Base-by-base conservation (phyloP, 2,888 invertebrate species). In the Corbicula japonica region DNA sequence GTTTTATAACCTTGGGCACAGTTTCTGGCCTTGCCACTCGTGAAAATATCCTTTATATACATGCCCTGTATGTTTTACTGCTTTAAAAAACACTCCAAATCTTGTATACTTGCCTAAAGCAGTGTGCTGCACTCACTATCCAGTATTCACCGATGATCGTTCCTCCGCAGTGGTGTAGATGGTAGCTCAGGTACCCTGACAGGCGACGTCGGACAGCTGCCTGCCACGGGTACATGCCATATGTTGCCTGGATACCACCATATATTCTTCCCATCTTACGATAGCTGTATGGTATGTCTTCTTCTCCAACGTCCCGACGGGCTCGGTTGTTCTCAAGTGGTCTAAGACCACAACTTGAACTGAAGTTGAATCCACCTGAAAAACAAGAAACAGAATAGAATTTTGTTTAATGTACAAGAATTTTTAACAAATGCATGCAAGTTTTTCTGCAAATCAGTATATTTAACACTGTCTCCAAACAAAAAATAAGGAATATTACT, bases 81-180 rank as follows among this genome's bases (percentile, higher is more conserved):
- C 41, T 10, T 10, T 15, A 12, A 15, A 41, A 41, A 41, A 15
- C 41, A 41, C 10, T 41, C 10, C 41, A n/a, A n/a, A n/a, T n/a
- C n/a, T n/a, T n/a, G n/a, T n/a, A n/a, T n/a, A n/a, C 87, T 77
- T 82, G 91, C 91, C 75, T 73, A 69, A 89, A 90, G 79, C 92
- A 92, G 74, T 92, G 92, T 3, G 91, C 91, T 21, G 92, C 92
- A 48, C 87, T 88, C 21, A 92, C 73, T 3, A 92, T 58, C 91
- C 91, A 92, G 52, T 83, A 77, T 38, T 88, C 85, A 66, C 81
- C 82, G 46, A 90, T 72, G 50, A 90, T 87, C 30, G 90, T 87
- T 6, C 85, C 92, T 4, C 92, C 91, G 83, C 91, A 91, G 63
- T 81, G 84, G 66, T 89, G 90, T 8, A 75, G 30, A 26, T 71